Conservation (phyloP, 2,113 vertebrate species). For the Nothobranchius kuhntae region DNA sequence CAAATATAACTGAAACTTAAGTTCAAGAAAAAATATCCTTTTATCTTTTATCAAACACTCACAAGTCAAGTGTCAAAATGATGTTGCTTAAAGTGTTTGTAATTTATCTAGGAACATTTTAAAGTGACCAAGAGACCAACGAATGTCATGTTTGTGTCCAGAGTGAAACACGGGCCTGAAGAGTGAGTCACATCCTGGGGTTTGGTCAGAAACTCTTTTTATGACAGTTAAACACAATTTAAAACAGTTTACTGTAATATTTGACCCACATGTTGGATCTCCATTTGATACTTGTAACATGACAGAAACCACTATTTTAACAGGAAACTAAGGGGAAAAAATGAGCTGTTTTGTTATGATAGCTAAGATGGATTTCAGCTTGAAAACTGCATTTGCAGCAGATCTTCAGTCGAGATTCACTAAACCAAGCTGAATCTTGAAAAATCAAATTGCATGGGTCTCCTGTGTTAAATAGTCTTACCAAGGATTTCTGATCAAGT, state of each 20-base stretch:
- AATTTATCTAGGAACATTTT: background rate
- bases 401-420: background rate
- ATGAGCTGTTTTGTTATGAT: too few species aligned
- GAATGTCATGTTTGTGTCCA: background rate
- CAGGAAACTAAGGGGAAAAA: too few species aligned
- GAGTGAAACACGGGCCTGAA: too few species aligned
- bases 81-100: background rate
- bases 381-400: background rate
- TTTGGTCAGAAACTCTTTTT: background rate
- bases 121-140: background rate
- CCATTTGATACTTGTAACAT: background rate
- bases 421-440: background rate
- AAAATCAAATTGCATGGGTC: background rate
- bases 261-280: background rate
- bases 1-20: too few species aligned
- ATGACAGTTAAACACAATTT: background rate
- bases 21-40: too few species aligned
- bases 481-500: background rate
- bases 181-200: background rate
- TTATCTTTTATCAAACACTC: too few species aligned
- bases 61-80: too few species aligned
- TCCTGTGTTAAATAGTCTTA: background rate
- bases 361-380: too few species aligned
- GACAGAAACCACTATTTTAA: background rate
- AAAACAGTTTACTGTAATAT: background rate